Evolutionary conservation across 1,140 invertebrate genomes (phyloP).

Genomic region (Heterodera carotae): DNA sequence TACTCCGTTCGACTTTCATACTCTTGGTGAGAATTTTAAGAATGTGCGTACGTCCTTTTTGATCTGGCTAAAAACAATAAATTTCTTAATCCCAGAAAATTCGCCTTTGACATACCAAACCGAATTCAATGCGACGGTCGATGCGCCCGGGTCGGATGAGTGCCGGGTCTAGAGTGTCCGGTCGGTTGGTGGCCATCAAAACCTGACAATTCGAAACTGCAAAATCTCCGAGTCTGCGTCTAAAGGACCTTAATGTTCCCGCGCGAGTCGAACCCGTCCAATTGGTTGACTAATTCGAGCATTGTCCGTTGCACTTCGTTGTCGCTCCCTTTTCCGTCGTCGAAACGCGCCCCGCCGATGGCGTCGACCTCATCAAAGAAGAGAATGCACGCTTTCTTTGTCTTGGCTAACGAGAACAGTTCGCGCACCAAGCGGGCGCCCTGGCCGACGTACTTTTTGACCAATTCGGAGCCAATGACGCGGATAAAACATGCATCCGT

Average conservation of each 20-base stretch:
- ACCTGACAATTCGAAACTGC: conserved; percentile 69
- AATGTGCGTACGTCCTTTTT: conserved; percentile 86
- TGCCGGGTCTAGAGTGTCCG: conserved; percentile 96
- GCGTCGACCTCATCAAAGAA: conserved; percentile 99
- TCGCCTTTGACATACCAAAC: conserved; percentile 72
- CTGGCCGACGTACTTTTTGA: conserved; percentile 98
- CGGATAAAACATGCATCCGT: conserved; percentile 99
- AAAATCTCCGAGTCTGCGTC: not conserved
- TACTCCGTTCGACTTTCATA: conserved; percentile 98
- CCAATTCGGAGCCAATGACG: conserved; percentile 93
- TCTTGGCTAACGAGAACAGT: conserved; percentile 97
- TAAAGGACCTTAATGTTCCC: conserved; percentile 88
- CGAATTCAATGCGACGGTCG: conserved; percentile 97
- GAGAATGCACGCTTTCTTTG: conserved; percentile 97
- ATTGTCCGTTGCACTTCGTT: conserved; percentile 99
- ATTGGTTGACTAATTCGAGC: conserved; percentile 97
- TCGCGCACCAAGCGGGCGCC: conserved; percentile 98
- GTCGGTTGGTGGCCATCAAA: conserved; percentile 97
- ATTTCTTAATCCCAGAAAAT: conserved; percentile 72
- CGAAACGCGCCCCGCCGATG: conserved; percentile 94
- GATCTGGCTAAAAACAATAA: conserved; percentile 54
- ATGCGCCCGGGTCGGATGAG: conserved; percentile 94
- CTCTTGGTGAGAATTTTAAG: conserved; percentile 98
- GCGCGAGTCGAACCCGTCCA: conserved; percentile 97
- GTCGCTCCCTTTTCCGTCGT: conserved; percentile 95